These are phyloP conservation scores for Adrianichthys oophorus DNA, from an alignment of 2,797 vertebrate genomes.

Conservation along the genomic window DNA sequence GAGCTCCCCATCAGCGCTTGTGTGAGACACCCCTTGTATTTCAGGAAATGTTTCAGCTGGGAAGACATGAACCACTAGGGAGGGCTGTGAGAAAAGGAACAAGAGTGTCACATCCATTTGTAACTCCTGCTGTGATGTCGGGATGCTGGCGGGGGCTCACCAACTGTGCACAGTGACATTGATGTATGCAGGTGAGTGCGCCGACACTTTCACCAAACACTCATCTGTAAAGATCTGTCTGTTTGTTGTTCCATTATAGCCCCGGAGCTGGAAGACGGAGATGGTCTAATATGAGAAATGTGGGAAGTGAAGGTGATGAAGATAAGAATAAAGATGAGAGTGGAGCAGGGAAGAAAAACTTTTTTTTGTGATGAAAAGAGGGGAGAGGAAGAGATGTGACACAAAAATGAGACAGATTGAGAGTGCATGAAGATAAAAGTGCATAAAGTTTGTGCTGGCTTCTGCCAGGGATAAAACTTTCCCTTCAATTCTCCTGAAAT, in stretches of 20 bases:
- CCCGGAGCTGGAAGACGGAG: slow-evolving; percentile 22
- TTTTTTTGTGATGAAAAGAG: slow-evolving; percentile 9
- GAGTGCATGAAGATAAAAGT: slow-evolving; percentile 1
- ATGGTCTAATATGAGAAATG: slow-evolving; percentile 27
- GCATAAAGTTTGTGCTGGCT: slow-evolving; percentile 47
- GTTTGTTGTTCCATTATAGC: slow-evolving; percentile 51
- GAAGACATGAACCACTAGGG: slow-evolving; percentile 17
- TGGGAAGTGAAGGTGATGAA: slow-evolving; percentile 35
- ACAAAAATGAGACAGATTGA: slow-evolving; percentile 28
- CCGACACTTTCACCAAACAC: slow-evolving; percentile 46
- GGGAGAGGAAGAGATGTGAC: slow-evolving; percentile 3
- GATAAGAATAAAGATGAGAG: slow-evolving; percentile 39
- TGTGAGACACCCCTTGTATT: slow-evolving; percentile 38
- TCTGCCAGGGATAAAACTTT: slow-evolving; percentile 47
- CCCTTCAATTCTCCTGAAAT: slow-evolving; percentile 71
- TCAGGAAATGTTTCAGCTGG: slow-evolving; percentile 21
- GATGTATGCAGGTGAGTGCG: slow-evolving; percentile 61
- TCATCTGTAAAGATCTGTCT: slow-evolving; percentile 48
- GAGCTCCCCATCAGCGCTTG: slow-evolving; percentile 24
- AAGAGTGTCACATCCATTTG: slow-evolving; percentile 65
- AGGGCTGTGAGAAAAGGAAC: slow-evolving; percentile 44
- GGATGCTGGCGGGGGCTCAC: slow-evolving; percentile 48
- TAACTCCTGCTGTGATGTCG: slow-evolving; percentile 64
- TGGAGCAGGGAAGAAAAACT: slow-evolving; percentile 12
- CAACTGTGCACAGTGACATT: slow-evolving; percentile 46